Percentiles rank a stretch among this genome's conserved stretches.
Conservation (phyloP, 1,140 invertebrate genomes). For the Drosophila mauritiana region DNA sequence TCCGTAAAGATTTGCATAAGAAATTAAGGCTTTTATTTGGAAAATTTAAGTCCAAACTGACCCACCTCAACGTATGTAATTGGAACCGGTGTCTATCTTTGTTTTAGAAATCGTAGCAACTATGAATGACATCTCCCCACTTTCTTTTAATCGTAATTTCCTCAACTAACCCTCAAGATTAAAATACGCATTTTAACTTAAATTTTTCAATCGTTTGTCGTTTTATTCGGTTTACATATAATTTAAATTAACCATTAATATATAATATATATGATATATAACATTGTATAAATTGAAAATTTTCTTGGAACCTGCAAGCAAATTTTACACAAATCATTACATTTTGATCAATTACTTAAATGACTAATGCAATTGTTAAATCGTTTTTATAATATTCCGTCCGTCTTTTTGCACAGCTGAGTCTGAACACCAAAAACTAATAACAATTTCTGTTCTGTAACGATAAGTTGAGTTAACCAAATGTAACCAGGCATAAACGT, state of each 20-base stretch:
- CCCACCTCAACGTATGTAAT: constrained; percentile 37
- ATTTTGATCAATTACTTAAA: constrained; percentile 48
- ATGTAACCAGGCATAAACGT: constrained; percentile 44
- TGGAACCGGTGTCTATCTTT: neutral
- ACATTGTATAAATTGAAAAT: constrained; percentile 75
- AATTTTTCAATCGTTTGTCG: constrained; percentile 29
- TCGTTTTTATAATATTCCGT: constrained; percentile 28
- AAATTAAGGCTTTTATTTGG: constrained; percentile 28
- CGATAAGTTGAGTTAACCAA: constrained; percentile 36
- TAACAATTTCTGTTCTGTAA: constrained; percentile 10
- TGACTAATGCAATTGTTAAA: constrained; percentile 26
- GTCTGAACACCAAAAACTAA: constrained; percentile 19
- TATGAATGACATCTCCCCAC: too few relatives aligned
- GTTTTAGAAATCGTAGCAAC: too few relatives aligned
- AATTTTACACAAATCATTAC: constrained; percentile 55
- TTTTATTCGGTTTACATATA: constrained; percentile 47
- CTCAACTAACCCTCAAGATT: neutral
- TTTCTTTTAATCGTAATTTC: neutral
- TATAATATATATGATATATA: constrained; percentile 70
- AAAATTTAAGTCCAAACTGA: constrained; percentile 27
- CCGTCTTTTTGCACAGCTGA: constrained; percentile 51
- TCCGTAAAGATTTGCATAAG: constrained; percentile 36
- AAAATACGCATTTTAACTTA: constrained; percentile 17
- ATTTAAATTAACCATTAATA: constrained; percentile 70
- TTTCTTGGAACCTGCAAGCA: constrained; percentile 68